Percentiles rank a stretch among this genome's conserved stretches.
Evolutionary conservation across 1,140 invertebrate genomes (phyloP).

Genomic region (Leptinotarsa texana): DNA sequence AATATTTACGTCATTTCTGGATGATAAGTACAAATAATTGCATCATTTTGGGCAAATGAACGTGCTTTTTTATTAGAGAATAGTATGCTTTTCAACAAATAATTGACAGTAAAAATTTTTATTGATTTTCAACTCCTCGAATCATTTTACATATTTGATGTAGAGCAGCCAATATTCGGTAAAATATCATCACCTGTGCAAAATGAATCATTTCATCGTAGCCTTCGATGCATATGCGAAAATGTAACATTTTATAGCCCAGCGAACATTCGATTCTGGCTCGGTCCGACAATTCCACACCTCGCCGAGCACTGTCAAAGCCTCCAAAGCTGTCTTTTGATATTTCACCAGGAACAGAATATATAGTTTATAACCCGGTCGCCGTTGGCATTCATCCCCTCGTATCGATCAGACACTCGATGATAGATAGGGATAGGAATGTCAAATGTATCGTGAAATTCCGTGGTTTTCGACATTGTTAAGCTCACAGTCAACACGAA

Average conservation of each 20-base stretch:
- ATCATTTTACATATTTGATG: no score
- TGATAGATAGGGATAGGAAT: constrained; percentile 36
- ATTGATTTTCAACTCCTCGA: no score
- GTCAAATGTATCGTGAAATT: constrained; percentile 42
- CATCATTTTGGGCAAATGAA: no score
- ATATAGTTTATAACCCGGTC: constrained; percentile 34
- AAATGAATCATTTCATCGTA: neutral
- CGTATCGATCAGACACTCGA: constrained; percentile 2
- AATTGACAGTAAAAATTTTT: no score
- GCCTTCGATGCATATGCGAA: constrained; percentile 38
- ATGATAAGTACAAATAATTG: no score
- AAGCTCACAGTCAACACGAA: no score
- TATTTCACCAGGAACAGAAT: constrained; percentile 38
- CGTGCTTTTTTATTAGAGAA: no score
- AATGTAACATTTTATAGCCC: constrained; percentile 44
- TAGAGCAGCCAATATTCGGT: no score
- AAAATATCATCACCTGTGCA: no score
- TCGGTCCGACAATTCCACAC: constrained; percentile 46
- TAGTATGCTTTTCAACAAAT: no score
- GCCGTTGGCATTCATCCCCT: neutral
- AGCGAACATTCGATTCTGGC: constrained; percentile 41
- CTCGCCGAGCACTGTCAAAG: constrained; percentile 49
- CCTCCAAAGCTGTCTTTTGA: constrained; percentile 46
- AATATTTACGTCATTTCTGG: no score
- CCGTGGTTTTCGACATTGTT: no score